A percentile compares a stretch with the other conserved stretches of the same genome.
These are phyloP conservation scores for Chymomyza amoena DNA, from an alignment of 2,888 invertebrate species.

Conservation along the genomic window DNA sequence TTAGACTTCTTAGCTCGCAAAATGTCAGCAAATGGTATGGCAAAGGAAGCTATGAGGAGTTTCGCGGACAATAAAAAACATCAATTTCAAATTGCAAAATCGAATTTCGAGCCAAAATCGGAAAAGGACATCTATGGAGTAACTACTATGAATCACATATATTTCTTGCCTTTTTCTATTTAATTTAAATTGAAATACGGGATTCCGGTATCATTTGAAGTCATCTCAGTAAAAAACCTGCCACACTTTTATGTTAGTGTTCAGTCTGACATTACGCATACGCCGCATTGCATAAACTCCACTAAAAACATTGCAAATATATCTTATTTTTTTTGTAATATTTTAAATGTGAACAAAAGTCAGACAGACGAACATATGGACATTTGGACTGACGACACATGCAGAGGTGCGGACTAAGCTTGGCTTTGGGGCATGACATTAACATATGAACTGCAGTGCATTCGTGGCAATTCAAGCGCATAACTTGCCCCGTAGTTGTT, in stretches of 20 bases:
- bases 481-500: background rate
- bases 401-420: background rate
- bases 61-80: too few species aligned
- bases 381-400: too few species aligned
- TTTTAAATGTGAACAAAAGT: slow-evolving; percentile 51
- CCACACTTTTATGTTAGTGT: slow-evolving; percentile 33
- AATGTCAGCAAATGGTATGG: too few species aligned
- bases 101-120: too few species aligned
- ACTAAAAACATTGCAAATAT: slow-evolving; percentile 15
- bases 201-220: background rate
- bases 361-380: slow-evolving; percentile 14
- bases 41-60: too few species aligned
- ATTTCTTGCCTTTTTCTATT: too few species aligned
- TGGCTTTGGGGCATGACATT: slow-evolving; percentile 31
- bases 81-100: too few species aligned
- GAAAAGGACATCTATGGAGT: too few species aligned
- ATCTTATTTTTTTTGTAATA: slow-evolving; percentile 47
- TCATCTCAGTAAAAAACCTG: background rate
- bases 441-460: slow-evolving; percentile 38
- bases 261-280: slow-evolving; percentile 35
- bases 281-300: slow-evolving; percentile 15
- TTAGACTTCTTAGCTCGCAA: too few species aligned
- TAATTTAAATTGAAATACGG: too few species aligned
- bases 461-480: slow-evolving; percentile 23
- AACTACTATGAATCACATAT: too few species aligned